Evolutionary conservation across 2,888 invertebrate genomes (phyloP), one percentile per base, ranked within the genome.

Genomic region (Anticlea derivata): DNA sequence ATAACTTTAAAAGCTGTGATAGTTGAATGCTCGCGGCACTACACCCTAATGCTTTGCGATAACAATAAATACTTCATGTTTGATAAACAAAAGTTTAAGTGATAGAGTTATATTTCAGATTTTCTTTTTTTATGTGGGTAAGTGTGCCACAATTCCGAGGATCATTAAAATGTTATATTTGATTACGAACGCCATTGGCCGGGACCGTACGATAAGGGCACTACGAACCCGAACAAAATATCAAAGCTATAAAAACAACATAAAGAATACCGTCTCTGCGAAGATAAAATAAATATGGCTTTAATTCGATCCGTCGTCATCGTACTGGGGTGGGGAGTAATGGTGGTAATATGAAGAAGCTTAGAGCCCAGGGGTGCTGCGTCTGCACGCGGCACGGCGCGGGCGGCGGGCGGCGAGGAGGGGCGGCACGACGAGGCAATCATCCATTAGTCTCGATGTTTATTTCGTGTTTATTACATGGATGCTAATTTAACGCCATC

Each of bases 361-460:
- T 64, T 68, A 63, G 64, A 66, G 63, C 60, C 56, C 41, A 48
- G 50, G 44, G 54, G 51, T 54, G 45, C 46, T 29, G 57, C 50
- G 56, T 50, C 52, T 52, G 48, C 49, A 51, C 37, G 39, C 30
- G 63, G 58, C 54, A 41, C 48, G 55, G 60, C 49, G 49, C 3
- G 31, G 38, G 60, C 49, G 39, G 40, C 48, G 43, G 22, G 29
- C 47, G 46, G 37, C 33, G 26, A 43, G 23, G 11, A 44, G 43
- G 26, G 13, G 47, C 23, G 23, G 29, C 34, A 53, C 47, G 59
- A 40, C 56, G 58, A 55, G 60, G 71, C 80, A 76, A 85, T 85
- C 83, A 82, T 83, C 80, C 85, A 86, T 85, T 84, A 83, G 84
- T 83, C 74, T 83, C 78, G 80, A 84, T 80, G 80, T 83, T 85